phyloP scores from a whole-genome alignment of 2,797 vertebrate species.

The Craterocephalus amniculus region DNA sequence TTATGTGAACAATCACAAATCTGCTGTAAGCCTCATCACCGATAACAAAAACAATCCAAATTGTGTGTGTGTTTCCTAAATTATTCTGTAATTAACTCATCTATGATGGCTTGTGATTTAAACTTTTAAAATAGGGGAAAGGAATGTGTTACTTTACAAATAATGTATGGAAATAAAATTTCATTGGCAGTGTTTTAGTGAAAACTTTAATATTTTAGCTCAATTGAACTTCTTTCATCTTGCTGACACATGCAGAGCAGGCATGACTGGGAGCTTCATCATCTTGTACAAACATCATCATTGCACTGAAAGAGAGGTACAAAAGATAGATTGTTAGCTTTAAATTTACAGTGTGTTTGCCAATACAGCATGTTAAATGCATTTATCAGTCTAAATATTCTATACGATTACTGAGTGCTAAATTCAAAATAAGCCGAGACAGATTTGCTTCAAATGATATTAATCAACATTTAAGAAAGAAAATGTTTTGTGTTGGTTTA shows the following conservation, averaged over 20 bases:
- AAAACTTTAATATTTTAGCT: conserved; percentile 2
- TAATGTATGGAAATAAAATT: no score
- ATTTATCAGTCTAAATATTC: background rate
- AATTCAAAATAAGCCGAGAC: background rate
- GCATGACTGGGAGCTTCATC: conserved; percentile 18
- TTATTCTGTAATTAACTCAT: no score
- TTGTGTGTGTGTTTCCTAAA: no score
- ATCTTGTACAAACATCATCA: conserved; percentile 77
- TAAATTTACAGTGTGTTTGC: background rate
- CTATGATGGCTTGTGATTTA: no score
- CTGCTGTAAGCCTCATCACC: no score
- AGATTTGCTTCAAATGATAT: background rate
- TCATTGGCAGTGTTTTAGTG: background rate
- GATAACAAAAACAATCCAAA: no score
- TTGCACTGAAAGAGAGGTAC: conserved; percentile 74
- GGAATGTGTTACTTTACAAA: no score
- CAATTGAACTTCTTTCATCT: conserved; percentile 6
- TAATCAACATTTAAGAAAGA: background rate
- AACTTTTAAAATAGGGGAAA: no score
- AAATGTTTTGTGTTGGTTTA: background rate
- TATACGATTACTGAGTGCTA: background rate
- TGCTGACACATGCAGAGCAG: background rate
- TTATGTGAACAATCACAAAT: no score
- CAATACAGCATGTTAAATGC: no score
- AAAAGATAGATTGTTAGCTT: background rate